Base-by-base conservation (phyloP, 2,888 invertebrate genomes). In the Glomeris marginata region DNA sequence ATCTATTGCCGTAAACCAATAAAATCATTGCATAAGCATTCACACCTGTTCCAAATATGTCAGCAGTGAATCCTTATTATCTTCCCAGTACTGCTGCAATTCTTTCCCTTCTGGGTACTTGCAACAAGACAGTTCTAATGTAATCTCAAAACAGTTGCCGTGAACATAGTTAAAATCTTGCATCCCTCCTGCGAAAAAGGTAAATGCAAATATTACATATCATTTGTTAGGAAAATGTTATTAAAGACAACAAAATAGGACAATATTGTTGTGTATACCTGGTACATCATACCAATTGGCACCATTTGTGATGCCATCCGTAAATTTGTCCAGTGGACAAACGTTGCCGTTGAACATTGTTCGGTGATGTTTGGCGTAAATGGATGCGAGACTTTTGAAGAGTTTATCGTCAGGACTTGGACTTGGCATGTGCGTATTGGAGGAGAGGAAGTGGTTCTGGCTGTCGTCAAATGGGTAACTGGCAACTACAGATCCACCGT, bases 71-170 rank as follows among this genome's bases (percentile, higher is more conserved):
- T 80, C 74, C 67, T 79, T 80, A 69, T 94, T 92, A 58, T 88
- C 84, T 55, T 80, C 77, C 92, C 92, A 94, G 66, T 85, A 85
- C 58, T 78, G 77, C 20, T 77, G 77, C 43, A 94, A 69, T 62
- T 87, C 80, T 52, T 77, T 75, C 0, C 82, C 79, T 0, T 78
- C 78, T 2, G 94, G 94, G 66, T 78, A 92, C 70, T 92, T 94
- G 71, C 92, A 94, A 68, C 94, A 94, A 0, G 88, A 86, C 50
- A 94, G 77, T 67, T 94, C 92, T 41, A 94, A 69, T 0, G 92
- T 91, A n/a, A 92, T 75, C 68, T 92, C 92, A 85, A 94, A 85
- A 65, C 88, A 88, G 13, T 91, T 91, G 61, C 82, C 84, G 80
- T 82, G 82, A 13, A 88, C 77, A 67, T 94, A 94, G 68, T 92